Evolutionary conservation across 64 coral and sea anemone species (phyloP).

Genomic region (Stichodactyla mertensii): DNA sequence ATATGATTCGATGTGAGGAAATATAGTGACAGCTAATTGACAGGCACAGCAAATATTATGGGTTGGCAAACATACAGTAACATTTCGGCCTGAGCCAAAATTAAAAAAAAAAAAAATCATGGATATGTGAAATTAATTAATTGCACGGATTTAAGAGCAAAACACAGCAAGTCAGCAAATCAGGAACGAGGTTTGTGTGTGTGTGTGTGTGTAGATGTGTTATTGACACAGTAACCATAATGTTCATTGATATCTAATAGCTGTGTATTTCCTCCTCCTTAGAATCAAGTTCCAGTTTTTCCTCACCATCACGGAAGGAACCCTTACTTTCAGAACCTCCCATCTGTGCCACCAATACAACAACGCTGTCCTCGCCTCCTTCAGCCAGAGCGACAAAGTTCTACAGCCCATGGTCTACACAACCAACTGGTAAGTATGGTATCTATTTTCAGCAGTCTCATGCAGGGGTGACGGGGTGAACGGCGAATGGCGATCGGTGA

Average conservation of each 20-base stretch:
- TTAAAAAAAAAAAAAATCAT: too few species aligned
- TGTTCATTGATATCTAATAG: neutral
- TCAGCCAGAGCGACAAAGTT: constrained; percentile 60
- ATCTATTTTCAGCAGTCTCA: neutral
- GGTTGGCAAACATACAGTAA: too few species aligned
- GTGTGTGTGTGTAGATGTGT: neutral
- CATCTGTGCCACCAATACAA: neutral
- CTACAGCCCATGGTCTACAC: constrained; percentile 84
- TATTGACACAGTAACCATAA: neutral
- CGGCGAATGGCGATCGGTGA: too few species aligned
- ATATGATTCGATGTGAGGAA: too few species aligned
- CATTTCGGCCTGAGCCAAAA: too few species aligned
- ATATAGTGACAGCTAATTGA: too few species aligned
- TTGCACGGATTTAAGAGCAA: too few species aligned
- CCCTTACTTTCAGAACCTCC: constrained; percentile 8
- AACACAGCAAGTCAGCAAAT: too few species aligned
- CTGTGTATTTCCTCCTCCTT: neutral
- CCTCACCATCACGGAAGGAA: neutral
- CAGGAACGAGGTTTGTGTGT: too few species aligned
- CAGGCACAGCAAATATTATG: too few species aligned
- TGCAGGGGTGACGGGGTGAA: too few species aligned
- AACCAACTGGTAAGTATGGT: constrained; percentile 45
- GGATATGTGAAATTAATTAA: too few species aligned
- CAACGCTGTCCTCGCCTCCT: constrained; percentile 8
- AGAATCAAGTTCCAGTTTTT: constrained; percentile 11